These are phyloP conservation scores for Clarias macrocephalus DNA, from an alignment of 2,113 vertebrate genomes.

Conservation along the genomic window DNA sequence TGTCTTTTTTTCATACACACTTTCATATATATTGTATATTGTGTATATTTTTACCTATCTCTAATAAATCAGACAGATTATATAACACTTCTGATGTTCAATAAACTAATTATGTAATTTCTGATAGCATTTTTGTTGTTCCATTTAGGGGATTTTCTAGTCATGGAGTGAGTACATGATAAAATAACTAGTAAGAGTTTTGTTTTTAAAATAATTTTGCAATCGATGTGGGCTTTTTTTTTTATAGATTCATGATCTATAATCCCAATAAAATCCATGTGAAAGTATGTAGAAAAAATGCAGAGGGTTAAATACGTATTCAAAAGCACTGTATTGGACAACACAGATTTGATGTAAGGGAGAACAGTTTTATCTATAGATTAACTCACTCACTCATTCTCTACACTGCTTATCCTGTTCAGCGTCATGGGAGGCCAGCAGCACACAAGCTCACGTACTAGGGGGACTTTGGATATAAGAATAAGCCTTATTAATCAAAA, in stretches of 20 bases:
- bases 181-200: background rate
- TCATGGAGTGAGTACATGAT: background rate
- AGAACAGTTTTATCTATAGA: too few species aligned
- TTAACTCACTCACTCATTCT: too few species aligned
- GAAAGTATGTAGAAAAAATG: background rate
- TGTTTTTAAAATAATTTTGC: background rate
- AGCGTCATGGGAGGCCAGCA: too few species aligned
- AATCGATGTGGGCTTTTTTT: background rate
- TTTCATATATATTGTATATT: background rate
- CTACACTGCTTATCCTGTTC: too few species aligned
- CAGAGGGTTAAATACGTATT: background rate
- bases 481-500: too few species aligned
- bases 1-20: background rate
- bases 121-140: background rate
- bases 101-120: background rate
- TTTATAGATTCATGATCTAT: background rate
- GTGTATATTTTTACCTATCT: background rate
- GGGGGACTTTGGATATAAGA: too few species aligned
- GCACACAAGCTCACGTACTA: too few species aligned
- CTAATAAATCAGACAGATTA: too few species aligned
- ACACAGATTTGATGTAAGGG: background rate
- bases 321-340: background rate
- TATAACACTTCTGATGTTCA: background rate
- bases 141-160: background rate
- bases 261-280: background rate